Evolutionary conservation across 2,113 vertebrate species (phyloP), one percentile per base, ranked within the genome.

Genomic region (Dicrurus megarhynchus): DNA sequence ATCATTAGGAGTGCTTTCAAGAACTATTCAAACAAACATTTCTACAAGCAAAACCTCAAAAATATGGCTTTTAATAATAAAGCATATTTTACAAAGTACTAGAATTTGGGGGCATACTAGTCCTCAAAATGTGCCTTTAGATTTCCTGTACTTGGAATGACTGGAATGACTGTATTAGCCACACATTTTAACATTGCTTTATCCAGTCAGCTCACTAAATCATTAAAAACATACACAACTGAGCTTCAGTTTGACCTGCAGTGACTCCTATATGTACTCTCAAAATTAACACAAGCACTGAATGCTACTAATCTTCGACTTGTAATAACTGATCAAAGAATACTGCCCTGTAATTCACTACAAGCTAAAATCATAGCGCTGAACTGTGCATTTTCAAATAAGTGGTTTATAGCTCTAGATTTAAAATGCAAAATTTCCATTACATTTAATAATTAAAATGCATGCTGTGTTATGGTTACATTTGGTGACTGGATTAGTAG

Each of bases 391-490:
- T 88, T 96, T 89, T 89, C 73, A 93, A 93, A 97, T 74, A 96
- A 97, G 89, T 91, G 69, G 85, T 83, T 65, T 93, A 94, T 77
- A 94, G 53, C 35, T 82, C 52, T 50, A 77, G 77, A 92, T 96
- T 93, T 96, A 95, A 96, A 97, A 94, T 94, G 80, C 90, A 84
- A 94, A 93, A 55, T 94, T 96, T 97, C 78, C 80, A 90, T 95
- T 93, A 93, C 74, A 94, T 77, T 97, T 94, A 97, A 97, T 87
- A 97, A 96, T 93, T 95, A 96, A 94, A 95, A 96, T 60, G 67
- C 90, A 94, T 67, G 87, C 95, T 96, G 95, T 77, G 93, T 95
- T 96, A 92, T 82, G 84, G 94, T 94, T 96, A 95, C 94, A 94
- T 96, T 91, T 97, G 96, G 95, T 91, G 96, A 95, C 89, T 97